Evolutionary conservation across 2,888 invertebrate species (phyloP), one percentile per base, ranked within the genome.

Genomic region (Agonum fuliginosum): DNA sequence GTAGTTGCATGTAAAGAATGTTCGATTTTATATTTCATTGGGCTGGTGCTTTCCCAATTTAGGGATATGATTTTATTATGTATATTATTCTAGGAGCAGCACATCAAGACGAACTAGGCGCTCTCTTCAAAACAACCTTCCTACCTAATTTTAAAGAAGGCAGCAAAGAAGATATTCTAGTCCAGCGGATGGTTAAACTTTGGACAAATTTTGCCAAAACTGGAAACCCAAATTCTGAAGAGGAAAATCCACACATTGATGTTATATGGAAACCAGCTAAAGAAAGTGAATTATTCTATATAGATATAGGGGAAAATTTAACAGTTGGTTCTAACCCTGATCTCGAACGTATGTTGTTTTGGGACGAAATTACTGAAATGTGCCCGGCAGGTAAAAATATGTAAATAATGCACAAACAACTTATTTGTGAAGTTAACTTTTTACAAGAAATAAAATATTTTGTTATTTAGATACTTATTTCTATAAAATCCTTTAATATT

Each of bases 121-220:
- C 83, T 62, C 54, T 84, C 14, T 84, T 84, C 75, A 82, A 82
- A 71, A 80, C 78, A 58, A 34, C 67, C 6, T 41, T 78, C 3
- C 72, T 81, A 0, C 81, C 82, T 14, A 73, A 76, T 30, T 79
- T 81, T 4, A 78, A 78, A 0, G 69, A 80, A 3, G 77, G 78
- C 1, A 80, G 80, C 43, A 17, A 78, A 14, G 83, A 83, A 80
- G 80, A 81, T 20, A 78, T 80, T 51, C 74, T 81, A 14, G 75
- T 82, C 6, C 74, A 78, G 10, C 80, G 81, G 54, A 79, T 84
- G 78, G 80, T 80, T 0, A 83, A 81, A 79, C 74, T 82, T 3
- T 84, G 84, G 84, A 81, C 84, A 4, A 83, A 80, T 78, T 84
- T 84, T 79, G 84, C 83, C 3, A 80, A 80, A 58, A 80, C 81